Percentiles rank a stretch among this genome's conserved stretches.
These are phyloP conservation scores for Umimayanthus chanpuru DNA, from an alignment of 92 coral and sea anemone genomes.

Conservation along the genomic window DNA sequence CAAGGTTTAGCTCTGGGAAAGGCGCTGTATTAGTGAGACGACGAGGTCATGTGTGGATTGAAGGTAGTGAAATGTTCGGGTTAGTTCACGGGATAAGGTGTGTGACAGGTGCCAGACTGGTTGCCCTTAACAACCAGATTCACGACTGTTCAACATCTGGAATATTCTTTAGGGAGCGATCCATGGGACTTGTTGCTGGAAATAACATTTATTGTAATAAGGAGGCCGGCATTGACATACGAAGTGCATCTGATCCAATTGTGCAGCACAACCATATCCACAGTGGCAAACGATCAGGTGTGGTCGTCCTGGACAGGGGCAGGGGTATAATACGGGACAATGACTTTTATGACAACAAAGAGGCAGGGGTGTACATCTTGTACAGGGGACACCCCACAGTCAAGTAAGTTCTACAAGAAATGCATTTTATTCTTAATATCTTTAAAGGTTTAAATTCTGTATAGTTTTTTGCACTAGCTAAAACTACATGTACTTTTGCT, in stretches of 20 bases:
- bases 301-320: constrained; percentile 94
- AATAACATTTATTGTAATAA: constrained; percentile 83
- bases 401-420: constrained; percentile 58
- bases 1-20: constrained; percentile 69
- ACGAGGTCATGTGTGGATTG: constrained; percentile 94
- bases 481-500: no score
- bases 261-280: constrained; percentile 93
- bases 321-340: constrained; percentile 84
- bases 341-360: constrained; percentile 93
- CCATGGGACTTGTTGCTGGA: constrained; percentile 95
- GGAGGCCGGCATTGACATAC: constrained; percentile 94
- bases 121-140: constrained; percentile 79
- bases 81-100: constrained; percentile 85
- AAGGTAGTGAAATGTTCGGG: constrained; percentile 83
- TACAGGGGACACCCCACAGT: constrained; percentile 90
- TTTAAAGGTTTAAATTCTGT: no score
- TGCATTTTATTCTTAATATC: neutral
- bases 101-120: constrained; percentile 80
- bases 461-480: no score
- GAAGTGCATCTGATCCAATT: constrained; percentile 94
- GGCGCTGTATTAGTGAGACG: constrained; percentile 89
- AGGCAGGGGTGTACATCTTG: constrained; percentile 91
- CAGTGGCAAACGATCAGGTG: constrained; percentile 90
- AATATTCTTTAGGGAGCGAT: constrained; percentile 87
- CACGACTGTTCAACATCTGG: constrained; percentile 93